Conservation (phyloP, 1,140 invertebrate genomes). For the Rhopalosiphum maidis region DNA sequence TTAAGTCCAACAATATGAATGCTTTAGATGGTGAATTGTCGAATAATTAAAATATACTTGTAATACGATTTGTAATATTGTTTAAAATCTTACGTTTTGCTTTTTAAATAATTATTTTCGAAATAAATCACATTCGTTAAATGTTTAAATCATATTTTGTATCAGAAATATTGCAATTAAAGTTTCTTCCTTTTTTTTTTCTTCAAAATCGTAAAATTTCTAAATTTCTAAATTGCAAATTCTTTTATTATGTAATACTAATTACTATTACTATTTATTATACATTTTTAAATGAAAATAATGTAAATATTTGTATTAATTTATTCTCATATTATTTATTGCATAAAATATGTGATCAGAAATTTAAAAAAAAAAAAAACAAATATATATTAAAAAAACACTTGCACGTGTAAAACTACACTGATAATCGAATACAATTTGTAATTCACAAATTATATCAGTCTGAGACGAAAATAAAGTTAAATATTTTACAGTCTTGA, state of each 20-base stretch:
- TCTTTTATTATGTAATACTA: neutral
- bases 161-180: neutral
- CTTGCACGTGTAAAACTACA: neutral
- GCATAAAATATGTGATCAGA: neutral
- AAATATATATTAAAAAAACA: neutral
- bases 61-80: neutral
- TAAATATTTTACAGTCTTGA: neutral
- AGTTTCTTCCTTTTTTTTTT: too few relatives aligned
- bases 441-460: neutral
- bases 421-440: neutral
- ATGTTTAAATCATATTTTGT: neutral
- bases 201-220: too few relatives aligned
- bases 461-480: neutral
- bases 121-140: neutral
- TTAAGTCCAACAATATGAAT: neutral
- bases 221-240: neutral
- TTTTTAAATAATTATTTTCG: neutral
- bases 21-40: neutral
- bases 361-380: neutral
- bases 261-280: neutral
- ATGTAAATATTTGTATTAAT: neutral
- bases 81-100: neutral
- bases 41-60: neutral
- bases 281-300: neutral
- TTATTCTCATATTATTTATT: neutral